Conservation (phyloP, 2,797 vertebrate genomes). For the Chelon labrosus region DNA sequence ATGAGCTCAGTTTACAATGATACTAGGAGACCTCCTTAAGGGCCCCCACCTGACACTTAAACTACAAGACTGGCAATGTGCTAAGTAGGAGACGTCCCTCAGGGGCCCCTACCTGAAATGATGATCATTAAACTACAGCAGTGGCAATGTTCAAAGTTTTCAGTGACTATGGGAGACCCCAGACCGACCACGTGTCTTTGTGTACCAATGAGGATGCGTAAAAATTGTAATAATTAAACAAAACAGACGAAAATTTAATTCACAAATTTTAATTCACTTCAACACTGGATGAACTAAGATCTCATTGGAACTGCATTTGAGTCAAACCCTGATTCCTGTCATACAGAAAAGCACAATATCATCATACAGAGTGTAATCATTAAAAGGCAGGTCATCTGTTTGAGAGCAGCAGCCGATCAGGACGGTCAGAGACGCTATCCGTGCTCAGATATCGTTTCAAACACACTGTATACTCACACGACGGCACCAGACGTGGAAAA, state of each 20-base stretch:
- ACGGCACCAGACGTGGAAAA: conserved; percentile 65
- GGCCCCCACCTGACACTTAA: too few species aligned
- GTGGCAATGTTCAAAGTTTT: too few species aligned
- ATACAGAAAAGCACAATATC: conserved; percentile 72
- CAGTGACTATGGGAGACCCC: not conserved
- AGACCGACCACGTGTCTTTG: not conserved
- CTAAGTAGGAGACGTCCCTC: too few species aligned
- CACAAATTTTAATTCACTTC: conserved; percentile 83
- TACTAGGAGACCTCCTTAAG: too few species aligned
- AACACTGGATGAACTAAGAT: conserved; percentile 74
- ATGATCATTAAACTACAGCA: too few species aligned
- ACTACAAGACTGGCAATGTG: too few species aligned
- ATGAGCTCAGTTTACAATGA: too few species aligned
- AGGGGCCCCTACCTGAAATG: too few species aligned
- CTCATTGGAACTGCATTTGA: conserved; percentile 74
- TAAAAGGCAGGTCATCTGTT: conserved; percentile 64
- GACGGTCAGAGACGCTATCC: conserved; percentile 50
- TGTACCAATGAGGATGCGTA: conserved; percentile 6
- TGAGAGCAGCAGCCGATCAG: conserved; percentile 80
- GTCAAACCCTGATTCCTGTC: conserved; percentile 81
- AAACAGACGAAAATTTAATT: conserved; percentile 59
- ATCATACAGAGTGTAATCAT: conserved; percentile 49
- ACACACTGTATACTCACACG: conserved; percentile 66
- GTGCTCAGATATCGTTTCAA: conserved; percentile 60
- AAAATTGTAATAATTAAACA: conserved; percentile 37